A percentile compares a stretch with the other conserved stretches of the same genome.
These are phyloP conservation scores for Mystacornis crossleyi DNA, from an alignment of 2,113 vertebrate species.

Conservation along the genomic window DNA sequence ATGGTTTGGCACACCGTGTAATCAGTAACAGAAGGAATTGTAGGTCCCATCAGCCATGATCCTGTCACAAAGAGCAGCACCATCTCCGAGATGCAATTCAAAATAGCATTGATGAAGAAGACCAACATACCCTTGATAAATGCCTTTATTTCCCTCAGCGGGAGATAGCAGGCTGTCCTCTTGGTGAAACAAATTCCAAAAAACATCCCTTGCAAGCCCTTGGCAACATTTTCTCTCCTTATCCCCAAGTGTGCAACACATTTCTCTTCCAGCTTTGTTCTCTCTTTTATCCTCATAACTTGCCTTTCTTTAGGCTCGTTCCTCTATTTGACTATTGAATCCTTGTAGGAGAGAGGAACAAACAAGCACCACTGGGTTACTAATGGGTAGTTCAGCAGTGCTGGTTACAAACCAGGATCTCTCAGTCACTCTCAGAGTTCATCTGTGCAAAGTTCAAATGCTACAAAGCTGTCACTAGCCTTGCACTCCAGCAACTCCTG, in stretches of 20 bases:
- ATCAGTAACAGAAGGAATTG: not conserved
- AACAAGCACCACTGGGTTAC: not conserved
- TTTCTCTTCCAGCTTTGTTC: not conserved
- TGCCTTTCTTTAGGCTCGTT: not conserved
- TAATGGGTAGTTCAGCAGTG: not conserved
- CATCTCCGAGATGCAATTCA: not conserved
- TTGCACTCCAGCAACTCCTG: not conserved
- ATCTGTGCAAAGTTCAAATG: not conserved
- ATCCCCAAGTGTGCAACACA: not conserved
- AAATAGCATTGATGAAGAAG: not conserved
- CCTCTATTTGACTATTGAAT: not conserved
- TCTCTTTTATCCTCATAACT: not conserved
- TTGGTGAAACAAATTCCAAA: not conserved
- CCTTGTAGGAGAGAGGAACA: not conserved
- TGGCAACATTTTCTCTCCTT: not conserved
- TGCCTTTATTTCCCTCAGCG: not conserved
- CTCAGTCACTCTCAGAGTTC: not conserved
- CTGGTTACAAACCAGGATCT: not conserved
- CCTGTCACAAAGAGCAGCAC: fast-evolving
- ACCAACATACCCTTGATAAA: not conserved
- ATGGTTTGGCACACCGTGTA: not conserved
- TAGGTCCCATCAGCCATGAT: not conserved
- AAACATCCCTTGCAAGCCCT: not conserved
- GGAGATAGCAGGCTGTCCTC: not conserved
- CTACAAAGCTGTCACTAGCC: not conserved